Percentiles rank a stretch among this genome's conserved stretches.
Evolutionary conservation across 2,797 vertebrate genomes (phyloP).

Genomic region (Telmatherina bonti): DNA sequence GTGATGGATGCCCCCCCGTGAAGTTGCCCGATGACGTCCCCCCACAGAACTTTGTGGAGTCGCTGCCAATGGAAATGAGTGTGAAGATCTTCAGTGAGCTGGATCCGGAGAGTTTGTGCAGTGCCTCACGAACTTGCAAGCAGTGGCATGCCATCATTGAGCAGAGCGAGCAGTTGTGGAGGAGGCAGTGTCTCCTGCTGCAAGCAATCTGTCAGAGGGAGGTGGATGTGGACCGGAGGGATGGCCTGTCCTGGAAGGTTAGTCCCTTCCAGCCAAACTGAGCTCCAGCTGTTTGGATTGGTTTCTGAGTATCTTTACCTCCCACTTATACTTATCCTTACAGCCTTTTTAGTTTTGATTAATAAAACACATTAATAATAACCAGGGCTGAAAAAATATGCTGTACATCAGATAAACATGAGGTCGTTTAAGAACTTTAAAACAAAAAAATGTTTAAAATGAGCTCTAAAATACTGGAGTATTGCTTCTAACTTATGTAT

Average conservation of each 20-base stretch:
- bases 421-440: too few species aligned
- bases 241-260: slow-evolving; percentile 89
- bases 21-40: accelerated
- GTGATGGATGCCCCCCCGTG: slow-evolving; percentile 28
- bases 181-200: slow-evolving; percentile 82
- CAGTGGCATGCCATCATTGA: slow-evolving; percentile 85
- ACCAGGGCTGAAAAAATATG: too few species aligned
- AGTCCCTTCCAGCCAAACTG: not conserved
- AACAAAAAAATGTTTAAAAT: too few species aligned
- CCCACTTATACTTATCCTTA: too few species aligned
- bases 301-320: too few species aligned
- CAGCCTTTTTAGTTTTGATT: too few species aligned
- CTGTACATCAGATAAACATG: too few species aligned
- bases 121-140: slow-evolving; percentile 83
- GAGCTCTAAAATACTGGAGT: too few species aligned
- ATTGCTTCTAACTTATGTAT: too few species aligned
- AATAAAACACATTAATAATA: too few species aligned
- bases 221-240: slow-evolving; percentile 82
- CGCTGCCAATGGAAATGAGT: slow-evolving; percentile 86
- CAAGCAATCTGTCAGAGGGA: slow-evolving; percentile 84
- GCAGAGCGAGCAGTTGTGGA: slow-evolving; percentile 85
- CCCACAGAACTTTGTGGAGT: slow-evolving; percentile 76
- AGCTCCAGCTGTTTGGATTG: too few species aligned
- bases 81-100: slow-evolving; percentile 85
- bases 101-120: slow-evolving; percentile 86